phyloP scores from a whole-genome alignment of 92 coral and sea anemone species.

The Epizoanthus illoricatus region DNA sequence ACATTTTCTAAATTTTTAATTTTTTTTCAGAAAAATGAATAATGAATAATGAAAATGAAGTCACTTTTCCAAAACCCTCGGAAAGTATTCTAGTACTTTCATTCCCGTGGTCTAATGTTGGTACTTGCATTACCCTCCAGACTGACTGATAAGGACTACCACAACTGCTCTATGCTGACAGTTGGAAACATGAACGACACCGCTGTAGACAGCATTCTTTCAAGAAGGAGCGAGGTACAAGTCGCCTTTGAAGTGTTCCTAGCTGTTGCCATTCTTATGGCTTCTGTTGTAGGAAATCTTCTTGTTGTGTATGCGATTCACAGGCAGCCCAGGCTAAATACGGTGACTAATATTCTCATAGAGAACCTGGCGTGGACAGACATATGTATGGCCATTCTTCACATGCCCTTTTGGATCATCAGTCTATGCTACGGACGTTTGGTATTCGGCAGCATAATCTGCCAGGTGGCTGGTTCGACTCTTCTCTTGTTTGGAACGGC shows the following conservation, averaged over 20 bases:
- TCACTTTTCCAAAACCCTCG: too few species aligned
- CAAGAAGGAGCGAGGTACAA: constrained; percentile 51
- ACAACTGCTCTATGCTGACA: too few species aligned
- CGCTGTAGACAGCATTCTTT: constrained; percentile 16
- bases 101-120: too few species aligned
- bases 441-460: constrained; percentile 50
- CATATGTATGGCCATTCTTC: constrained; percentile 65
- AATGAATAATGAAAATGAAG: too few species aligned
- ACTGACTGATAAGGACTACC: too few species aligned
- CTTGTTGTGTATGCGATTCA: constrained; percentile 68
- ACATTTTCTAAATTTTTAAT: too few species aligned
- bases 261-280: constrained; percentile 43
- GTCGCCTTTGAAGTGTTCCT: constrained; percentile 56
- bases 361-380: constrained; percentile 78
- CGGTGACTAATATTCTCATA: constrained; percentile 69
- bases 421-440: constrained; percentile 63
- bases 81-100: too few species aligned
- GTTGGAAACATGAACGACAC: constrained; percentile 12
- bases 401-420: constrained; percentile 80
- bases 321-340: constrained; percentile 58
- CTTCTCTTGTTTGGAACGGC: constrained; percentile 68
- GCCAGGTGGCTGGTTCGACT: constrained; percentile 56
- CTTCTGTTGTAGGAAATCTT: constrained; percentile 57
- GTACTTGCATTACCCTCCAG: too few species aligned
- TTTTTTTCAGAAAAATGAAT: too few species aligned